Evolutionary conservation across 2,888 invertebrate species (phyloP), one percentile per base, ranked within the genome.

Genomic region (Cerastis rubricosa): DNA sequence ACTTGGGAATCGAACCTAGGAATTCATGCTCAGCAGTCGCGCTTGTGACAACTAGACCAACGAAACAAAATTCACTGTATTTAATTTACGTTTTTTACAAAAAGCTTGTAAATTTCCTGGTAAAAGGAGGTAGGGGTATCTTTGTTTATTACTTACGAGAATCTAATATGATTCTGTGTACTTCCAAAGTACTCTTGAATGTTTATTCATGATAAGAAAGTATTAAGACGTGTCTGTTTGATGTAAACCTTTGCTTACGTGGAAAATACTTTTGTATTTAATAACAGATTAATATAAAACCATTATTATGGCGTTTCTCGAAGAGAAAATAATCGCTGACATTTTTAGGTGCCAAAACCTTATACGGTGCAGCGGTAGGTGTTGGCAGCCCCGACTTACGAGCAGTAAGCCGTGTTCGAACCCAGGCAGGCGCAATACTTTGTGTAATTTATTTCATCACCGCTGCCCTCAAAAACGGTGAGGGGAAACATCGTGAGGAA

Each of bases 141-240:
- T 54, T 54, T 25, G n/a, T 57, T 47, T 69, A 47, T 51, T n/a
- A 51, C 51, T 51, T 51, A 51, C 17, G 17, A 43, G 59, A 71
- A 61, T 63, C 22, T 49, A 71, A 74, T 61, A 71, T 22, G 22
- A 17, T 2, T 22, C 14, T 49, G 12, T 51, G 49, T 51, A 49
- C 40, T 59, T 17, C 25, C 17, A 17, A 54, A 66, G 66, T 45
- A 66, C 22, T 43, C 25, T 19, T 17, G 3, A 66, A 35, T 47
- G 17, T 25, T 72, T 54, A 35, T 22, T 17, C 8, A 54, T 59
- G 17, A 11, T n/a, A 47, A 40, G 25, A 70, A 7, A 19, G 5
- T 70, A 59, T 59, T 69, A 40, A 43, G n/a, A n/a, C n/a, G 12
- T 35, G 17, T 45, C 6, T 45, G 43, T 73, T 45, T 45, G 45